Evolutionary conservation across 2,113 vertebrate genomes (phyloP), one percentile per base, ranked within the genome.

Genomic region (Otocyon megalotis): DNA sequence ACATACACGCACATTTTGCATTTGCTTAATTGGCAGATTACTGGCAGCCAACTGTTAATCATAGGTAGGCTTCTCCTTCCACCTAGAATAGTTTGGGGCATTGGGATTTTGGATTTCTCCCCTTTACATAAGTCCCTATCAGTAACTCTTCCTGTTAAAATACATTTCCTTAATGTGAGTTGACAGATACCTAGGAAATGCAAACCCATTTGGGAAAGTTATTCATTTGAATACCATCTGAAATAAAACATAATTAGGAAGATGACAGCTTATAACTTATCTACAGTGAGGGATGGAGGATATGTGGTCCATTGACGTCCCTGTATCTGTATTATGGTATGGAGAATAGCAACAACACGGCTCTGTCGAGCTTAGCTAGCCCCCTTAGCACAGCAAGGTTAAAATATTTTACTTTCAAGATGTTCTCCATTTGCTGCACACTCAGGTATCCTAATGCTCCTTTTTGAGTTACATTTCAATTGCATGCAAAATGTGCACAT

Each of bases 371-470:
- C 26, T 93, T 69, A 48, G n/a, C 28, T 54, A 48, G 32, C 1
- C n/a, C 24, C 22, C 48, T 76, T 28, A 87, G 35, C 17, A 76
- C 26, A 56, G 43, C 5, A 96, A 83, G 22, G 48, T 48, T 88
- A 65, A 94, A 74, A 93, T 89, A 96, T 48, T 85, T 96, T 83
- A 95, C 32, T 56, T 88, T 35, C 43, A 79, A 90, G 65, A 81
- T 35, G 32, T 90, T 87, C 62, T 88, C 58, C 77, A 43, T 72
- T 53, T 76, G 0, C 48, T 74, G n/a, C 37, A 56, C 20, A 81
- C 26, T 69, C 84, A 32, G 50, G 32, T 17, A 92, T 48, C 20
- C 26, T 54, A 77, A 13, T 20, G 4, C n/a, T 92, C 32, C 88
- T 72, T 65, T 85, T 63, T 90, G 53, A 94, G 58, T 16, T 90